A percentile compares a stretch with the other conserved stretches of the same genome.
These are phyloP conservation scores for Crocidura indochinensis DNA, from an alignment of 2,797 vertebrate genomes.

Conservation along the genomic window DNA sequence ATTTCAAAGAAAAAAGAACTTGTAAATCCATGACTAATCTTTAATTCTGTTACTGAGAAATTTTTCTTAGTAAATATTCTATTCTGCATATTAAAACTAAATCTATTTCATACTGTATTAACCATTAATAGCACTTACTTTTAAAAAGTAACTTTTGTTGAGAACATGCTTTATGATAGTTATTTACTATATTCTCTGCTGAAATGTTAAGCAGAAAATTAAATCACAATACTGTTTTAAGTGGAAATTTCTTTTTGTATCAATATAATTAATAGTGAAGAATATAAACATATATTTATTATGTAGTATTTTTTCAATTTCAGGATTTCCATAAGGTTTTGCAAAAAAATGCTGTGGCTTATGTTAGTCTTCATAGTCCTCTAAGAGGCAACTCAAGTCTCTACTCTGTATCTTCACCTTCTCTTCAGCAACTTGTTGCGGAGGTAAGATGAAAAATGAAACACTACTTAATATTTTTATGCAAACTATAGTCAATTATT, in stretches of 20 bases:
- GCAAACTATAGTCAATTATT: neutral
- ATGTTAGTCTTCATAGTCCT: slow-evolving; percentile 94
- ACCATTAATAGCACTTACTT: slow-evolving; percentile 54
- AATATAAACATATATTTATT: slow-evolving; percentile 4
- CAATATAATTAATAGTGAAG: neutral
- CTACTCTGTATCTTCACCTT: slow-evolving; percentile 93
- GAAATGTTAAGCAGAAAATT: slow-evolving; percentile 69
- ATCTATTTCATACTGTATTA: slow-evolving; percentile 52
- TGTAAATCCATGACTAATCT: slow-evolving; percentile 68
- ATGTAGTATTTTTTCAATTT: slow-evolving; percentile 75
- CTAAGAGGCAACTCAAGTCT: slow-evolving; percentile 92
- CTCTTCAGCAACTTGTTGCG: slow-evolving; percentile 93
- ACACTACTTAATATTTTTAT: slow-evolving; percentile 53
- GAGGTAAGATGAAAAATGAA: slow-evolving; percentile 89
- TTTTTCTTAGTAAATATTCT: slow-evolving; percentile 51
- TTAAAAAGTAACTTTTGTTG: slow-evolving; percentile 84
- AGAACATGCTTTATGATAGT: slow-evolving; percentile 80
- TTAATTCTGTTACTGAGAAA: slow-evolving; percentile 77
- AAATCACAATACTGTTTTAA: slow-evolving; percentile 62
- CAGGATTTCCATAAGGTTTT: slow-evolving; percentile 95
- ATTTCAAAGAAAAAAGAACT: slow-evolving; percentile 81
- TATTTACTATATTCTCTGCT: slow-evolving; percentile 63
- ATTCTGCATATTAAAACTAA: slow-evolving; percentile 72
- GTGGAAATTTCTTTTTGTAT: neutral
- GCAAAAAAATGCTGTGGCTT: slow-evolving; percentile 94